Evolutionary conservation across 2,888 invertebrate species (phyloP).

Genomic region (Orthosia gothica): DNA sequence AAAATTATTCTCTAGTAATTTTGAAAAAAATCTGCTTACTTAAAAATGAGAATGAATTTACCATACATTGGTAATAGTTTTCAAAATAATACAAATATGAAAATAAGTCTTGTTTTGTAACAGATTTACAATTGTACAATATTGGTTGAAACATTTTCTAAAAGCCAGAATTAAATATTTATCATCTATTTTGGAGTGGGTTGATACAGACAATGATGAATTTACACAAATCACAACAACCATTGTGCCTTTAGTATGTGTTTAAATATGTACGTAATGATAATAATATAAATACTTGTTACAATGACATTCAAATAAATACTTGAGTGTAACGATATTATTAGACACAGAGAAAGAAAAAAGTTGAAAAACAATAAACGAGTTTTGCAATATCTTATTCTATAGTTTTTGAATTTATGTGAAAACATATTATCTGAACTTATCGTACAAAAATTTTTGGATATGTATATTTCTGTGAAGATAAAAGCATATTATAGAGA

Average conservation of each 20-base stretch:
- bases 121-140: not conserved
- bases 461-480: constrained; percentile 43
- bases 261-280: constrained; percentile 31
- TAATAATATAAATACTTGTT: not conserved
- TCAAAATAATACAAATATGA: not conserved
- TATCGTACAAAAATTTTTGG: constrained; percentile 22
- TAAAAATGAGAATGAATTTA: not conserved
- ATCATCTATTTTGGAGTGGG: constrained; percentile 47
- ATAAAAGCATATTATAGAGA: constrained; percentile 59
- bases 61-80: not conserved
- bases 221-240: constrained; percentile 75
- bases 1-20: not conserved
- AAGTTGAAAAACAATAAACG: not conserved
- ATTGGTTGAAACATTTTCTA: not conserved
- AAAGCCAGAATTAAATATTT: constrained; percentile 45
- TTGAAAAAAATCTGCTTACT: not conserved
- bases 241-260: constrained; percentile 69
- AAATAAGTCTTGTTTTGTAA: not conserved
- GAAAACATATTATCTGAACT: not conserved
- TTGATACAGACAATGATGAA: constrained; percentile 55
- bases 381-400: not conserved
- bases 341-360: not conserved
- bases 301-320: constrained; percentile 5
- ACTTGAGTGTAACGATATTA: not conserved
- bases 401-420: not conserved